phyloP scores from a whole-genome alignment of 2,797 vertebrate genomes.

The Gadopsis marmoratus region DNA sequence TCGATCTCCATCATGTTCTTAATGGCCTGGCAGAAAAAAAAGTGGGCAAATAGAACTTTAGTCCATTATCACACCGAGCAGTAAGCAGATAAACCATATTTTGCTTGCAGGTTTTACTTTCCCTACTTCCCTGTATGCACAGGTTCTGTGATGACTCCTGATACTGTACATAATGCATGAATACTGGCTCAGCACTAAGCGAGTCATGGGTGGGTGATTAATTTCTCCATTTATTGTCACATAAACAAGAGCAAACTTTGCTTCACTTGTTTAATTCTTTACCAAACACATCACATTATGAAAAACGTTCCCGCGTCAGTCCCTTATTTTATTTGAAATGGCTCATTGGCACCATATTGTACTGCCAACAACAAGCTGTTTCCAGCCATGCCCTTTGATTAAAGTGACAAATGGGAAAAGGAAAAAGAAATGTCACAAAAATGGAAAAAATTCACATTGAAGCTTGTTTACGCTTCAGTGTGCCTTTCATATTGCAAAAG shows the following conservation, averaged over 20 bases:
- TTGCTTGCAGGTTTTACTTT: background rate
- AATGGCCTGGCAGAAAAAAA: slow-evolving; percentile 87
- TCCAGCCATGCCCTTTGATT: slow-evolving; percentile 26
- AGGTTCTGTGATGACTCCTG: background rate
- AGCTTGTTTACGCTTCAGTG: slow-evolving; percentile 15
- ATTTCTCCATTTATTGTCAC: slow-evolving; percentile 23
- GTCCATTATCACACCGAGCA: background rate
- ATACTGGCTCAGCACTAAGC: background rate
- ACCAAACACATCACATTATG: slow-evolving; percentile 14
- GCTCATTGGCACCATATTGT: slow-evolving; percentile 35
- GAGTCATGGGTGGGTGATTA: background rate
- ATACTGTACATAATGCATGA: background rate
- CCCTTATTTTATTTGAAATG: slow-evolving; percentile 42
- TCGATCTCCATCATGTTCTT: slow-evolving; percentile 99
- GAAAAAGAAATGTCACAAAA: slow-evolving; percentile 21
- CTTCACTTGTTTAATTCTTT: slow-evolving; percentile 16
- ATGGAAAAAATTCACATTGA: background rate
- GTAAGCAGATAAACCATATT: background rate
- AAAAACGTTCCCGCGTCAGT: slow-evolving; percentile 5
- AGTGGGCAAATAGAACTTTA: background rate
- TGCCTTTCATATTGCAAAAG: slow-evolving; percentile 38
- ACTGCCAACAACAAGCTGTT: slow-evolving; percentile 31
- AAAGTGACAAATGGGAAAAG: slow-evolving; percentile 28
- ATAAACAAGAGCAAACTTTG: slow-evolving; percentile 13
- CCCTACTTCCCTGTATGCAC: background rate